These are phyloP conservation scores for Sebastes hopkinsi DNA, from an alignment of 2,797 vertebrate species.

Conservation along the genomic window DNA sequence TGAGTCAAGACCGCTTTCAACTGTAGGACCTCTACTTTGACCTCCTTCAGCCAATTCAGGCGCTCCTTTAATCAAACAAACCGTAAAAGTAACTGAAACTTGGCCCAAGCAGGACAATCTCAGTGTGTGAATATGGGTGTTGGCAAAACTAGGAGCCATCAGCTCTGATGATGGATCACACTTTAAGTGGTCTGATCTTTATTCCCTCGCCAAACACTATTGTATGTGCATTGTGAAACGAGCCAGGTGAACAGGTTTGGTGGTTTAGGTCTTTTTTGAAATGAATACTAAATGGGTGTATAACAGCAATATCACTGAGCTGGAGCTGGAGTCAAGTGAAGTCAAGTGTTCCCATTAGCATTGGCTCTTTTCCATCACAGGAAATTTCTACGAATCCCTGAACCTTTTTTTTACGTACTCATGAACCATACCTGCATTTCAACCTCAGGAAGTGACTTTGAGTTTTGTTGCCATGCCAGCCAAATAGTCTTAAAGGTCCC, in stretches of 20 bases:
- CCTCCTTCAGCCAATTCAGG: neutral
- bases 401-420: neutral
- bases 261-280: neutral
- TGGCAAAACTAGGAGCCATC: neutral
- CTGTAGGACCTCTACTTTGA: neutral
- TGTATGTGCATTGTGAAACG: neutral
- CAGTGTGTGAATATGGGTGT: neutral
- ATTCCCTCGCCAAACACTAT: neutral
- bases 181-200: neutral
- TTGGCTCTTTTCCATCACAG: neutral
- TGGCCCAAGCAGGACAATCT: neutral
- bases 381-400: neutral
- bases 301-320: neutral
- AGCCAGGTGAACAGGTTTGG: slow-evolving; percentile 2
- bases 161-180: slow-evolving; percentile 10
- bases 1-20: neutral
- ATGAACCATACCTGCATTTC: neutral
- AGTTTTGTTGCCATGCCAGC: neutral
- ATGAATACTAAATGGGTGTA: neutral
- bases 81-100: neutral
- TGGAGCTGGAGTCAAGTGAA: neutral
- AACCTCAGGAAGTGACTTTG: neutral
- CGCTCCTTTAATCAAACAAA: neutral
- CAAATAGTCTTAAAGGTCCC: neutral
- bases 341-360: neutral